Percentiles rank a stretch among this genome's conserved stretches.
Conservation (phyloP, 2,113 vertebrate species). For the Mesocricetus auratus region DNA sequence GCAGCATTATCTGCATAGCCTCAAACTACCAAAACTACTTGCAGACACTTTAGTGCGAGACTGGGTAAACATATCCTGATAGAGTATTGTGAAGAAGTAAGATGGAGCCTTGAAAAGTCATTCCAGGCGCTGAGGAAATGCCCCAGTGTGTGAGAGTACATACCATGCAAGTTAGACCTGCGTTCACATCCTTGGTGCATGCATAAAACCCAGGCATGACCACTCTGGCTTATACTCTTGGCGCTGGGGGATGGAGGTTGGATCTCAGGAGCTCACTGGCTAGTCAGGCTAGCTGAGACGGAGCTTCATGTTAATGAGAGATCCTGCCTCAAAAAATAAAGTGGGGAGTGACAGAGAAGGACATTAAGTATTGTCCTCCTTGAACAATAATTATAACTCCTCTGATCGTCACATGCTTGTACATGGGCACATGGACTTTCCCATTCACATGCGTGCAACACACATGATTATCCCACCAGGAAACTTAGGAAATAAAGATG, state of each 20-base stretch:
- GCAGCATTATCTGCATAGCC: constrained; percentile 12
- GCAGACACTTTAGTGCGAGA: neutral
- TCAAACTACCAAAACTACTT: neutral
- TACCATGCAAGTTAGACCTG: neutral
- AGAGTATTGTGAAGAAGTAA: neutral
- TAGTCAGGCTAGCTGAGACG: neutral
- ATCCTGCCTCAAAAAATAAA: neutral
- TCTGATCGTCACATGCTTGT: too few species aligned
- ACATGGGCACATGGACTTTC: neutral
- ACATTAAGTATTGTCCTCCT: neutral
- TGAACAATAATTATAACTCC: neutral
- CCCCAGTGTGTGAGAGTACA: neutral
- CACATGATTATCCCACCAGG: neutral
- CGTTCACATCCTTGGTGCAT: neutral
- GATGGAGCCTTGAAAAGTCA: neutral
- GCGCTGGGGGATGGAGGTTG: neutral
- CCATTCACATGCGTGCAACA: too few species aligned
- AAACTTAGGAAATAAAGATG: neutral
- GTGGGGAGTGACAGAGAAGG: neutral
- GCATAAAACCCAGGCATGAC: neutral
- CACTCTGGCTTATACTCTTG: neutral
- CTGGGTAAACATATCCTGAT: neutral
- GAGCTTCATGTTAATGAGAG: neutral
- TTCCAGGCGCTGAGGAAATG: neutral
- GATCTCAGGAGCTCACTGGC: neutral